Conservation (phyloP, 2,888 invertebrate genomes). For the Tipula helvola region DNA sequence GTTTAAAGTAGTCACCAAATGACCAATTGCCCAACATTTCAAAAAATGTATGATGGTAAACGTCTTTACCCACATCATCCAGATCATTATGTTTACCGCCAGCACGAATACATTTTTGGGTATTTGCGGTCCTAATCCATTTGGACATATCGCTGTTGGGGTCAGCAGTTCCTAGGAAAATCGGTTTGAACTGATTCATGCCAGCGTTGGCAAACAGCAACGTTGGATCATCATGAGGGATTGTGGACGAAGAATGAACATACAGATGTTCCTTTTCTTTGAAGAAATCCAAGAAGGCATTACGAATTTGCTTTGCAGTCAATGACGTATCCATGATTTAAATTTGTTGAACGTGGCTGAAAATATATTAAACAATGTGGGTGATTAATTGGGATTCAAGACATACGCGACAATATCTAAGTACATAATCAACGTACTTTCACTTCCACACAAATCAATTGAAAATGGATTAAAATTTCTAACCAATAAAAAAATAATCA, state of each 20-base stretch:
- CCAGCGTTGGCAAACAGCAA: constrained; percentile 96
- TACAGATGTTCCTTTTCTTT: constrained; percentile 78
- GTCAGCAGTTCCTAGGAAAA: constrained; percentile 92
- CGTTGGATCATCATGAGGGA: constrained; percentile 96
- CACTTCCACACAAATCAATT: background rate
- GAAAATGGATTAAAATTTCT: background rate
- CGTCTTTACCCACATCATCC: constrained; percentile 99
- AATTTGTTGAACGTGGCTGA: background rate
- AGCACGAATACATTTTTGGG: constrained; percentile 98
- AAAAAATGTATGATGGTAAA: constrained; percentile 99
- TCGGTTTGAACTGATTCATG: constrained; percentile 99
- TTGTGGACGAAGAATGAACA: constrained; percentile 94
- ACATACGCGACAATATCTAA: background rate
- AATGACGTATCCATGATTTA: constrained; percentile 23
- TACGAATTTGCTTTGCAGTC: constrained; percentile 69
- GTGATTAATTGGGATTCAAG: background rate
- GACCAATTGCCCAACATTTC: constrained; percentile 99
- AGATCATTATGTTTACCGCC: constrained; percentile 99
- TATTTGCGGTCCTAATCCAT: constrained; percentile 79
- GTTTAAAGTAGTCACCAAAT: constrained; percentile 99
- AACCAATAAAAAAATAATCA: background rate
- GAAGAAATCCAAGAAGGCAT: constrained; percentile 82
- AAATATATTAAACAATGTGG: background rate
- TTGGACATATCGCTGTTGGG: constrained; percentile 93
- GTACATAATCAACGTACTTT: background rate